These are phyloP conservation scores for Protaetia brevitarsis DNA, from an alignment of 1,140 invertebrate species.

Conservation along the genomic window DNA sequence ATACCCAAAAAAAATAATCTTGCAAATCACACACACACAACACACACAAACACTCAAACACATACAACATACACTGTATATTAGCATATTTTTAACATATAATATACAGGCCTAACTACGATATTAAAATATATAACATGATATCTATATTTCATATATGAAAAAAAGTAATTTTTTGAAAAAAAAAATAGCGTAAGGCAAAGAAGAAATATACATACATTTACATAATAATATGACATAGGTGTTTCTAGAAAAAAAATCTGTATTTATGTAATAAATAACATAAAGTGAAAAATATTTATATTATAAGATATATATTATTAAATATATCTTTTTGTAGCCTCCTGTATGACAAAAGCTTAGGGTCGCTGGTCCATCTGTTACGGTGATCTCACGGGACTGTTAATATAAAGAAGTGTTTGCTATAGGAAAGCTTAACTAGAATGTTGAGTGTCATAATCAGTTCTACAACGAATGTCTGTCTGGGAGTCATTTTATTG, in stretches of 20 bases:
- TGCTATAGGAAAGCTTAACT: not conserved
- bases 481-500: no score
- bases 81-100: slow-evolving; percentile 49
- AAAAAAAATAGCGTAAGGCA: slow-evolving; percentile 38
- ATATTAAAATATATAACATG: slow-evolving; percentile 44
- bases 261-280: slow-evolving; percentile 45
- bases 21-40: not conserved
- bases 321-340: slow-evolving; percentile 49
- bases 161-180: slow-evolving; percentile 21
- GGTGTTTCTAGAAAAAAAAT: slow-evolving; percentile 46
- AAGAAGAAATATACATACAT: slow-evolving; percentile 43
- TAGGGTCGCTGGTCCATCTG: slow-evolving; percentile 47
- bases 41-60: not conserved
- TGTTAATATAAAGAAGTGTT: slow-evolving; percentile 10
- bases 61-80: slow-evolving; percentile 47
- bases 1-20: not conserved
- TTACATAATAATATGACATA: slow-evolving; percentile 42
- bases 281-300: slow-evolving; percentile 41
- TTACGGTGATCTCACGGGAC: slow-evolving; percentile 38
- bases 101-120: slow-evolving; percentile 51
- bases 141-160: slow-evolving; percentile 45
- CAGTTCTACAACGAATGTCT: not conserved
- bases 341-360: slow-evolving; percentile 47
- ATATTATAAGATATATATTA: no score
- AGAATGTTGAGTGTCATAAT: not conserved